Evolutionary conservation across 2,888 invertebrate species (phyloP).

Genomic region (Cenopis cana): DNA sequence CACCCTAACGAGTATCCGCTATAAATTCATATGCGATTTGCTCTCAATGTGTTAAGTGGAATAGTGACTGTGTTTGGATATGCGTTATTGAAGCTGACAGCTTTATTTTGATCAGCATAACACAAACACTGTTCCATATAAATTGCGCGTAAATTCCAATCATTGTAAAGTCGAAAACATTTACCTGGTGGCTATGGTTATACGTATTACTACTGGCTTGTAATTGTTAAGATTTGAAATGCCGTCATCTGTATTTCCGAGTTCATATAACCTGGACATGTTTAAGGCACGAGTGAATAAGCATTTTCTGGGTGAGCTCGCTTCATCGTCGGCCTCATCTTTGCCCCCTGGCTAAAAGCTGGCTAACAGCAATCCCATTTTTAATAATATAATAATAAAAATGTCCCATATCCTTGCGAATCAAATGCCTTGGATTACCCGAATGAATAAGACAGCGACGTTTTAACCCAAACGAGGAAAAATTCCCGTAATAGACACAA

Average conservation of each 20-base stretch:
- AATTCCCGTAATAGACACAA: neutral
- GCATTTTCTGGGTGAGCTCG: too few species aligned
- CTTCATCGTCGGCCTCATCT: too few species aligned
- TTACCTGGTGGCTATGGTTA: neutral
- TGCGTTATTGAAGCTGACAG: constrained; percentile 27
- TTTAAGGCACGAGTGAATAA: too few species aligned
- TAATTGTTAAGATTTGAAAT: too few species aligned
- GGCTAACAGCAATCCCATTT: too few species aligned
- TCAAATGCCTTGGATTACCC: too few species aligned
- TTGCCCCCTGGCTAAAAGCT: too few species aligned
- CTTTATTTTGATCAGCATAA: constrained; percentile 30
- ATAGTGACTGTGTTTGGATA: constrained; percentile 7
- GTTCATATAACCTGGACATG: too few species aligned
- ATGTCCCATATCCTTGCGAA: too few species aligned
- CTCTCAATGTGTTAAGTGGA: neutral
- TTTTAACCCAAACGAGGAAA: neutral
- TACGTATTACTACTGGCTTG: too few species aligned
- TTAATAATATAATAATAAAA: too few species aligned
- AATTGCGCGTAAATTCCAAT: neutral
- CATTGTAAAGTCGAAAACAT: neutral
- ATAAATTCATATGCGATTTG: neutral
- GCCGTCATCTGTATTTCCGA: too few species aligned
- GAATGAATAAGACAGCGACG: neutral
- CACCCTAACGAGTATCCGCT: neutral
- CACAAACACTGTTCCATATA: neutral